Evolutionary conservation across 2,113 vertebrate species (phyloP), one percentile per base, ranked within the genome.

Genomic region (Lophochroa leadbeateri): DNA sequence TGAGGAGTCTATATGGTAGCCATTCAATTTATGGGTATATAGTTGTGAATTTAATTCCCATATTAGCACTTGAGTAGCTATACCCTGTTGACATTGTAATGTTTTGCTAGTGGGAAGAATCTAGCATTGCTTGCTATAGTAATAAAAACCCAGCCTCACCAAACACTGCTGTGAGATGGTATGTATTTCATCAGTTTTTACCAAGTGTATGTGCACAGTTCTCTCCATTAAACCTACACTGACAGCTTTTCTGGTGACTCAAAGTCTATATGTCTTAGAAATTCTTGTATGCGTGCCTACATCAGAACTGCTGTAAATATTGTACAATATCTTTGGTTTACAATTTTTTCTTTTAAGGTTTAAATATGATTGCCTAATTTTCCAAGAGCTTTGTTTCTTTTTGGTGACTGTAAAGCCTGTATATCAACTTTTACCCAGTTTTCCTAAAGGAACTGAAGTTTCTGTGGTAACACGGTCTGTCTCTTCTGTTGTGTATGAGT

Each of bases 31-130:
- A 58, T 82, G 65, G 68, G 75, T 71, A 37, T 39, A 61, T 17
- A 93, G 68, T 74, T 58, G 64, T 92, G 67, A 86, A 53, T 49
- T 67, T 64, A 50, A 50, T 78, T 89, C 71, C 80, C 39, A 24
- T 37, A 24, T 14, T 80, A 80, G 53, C 81, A 92, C 75, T 69
- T 70, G 63, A 83, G 33, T 81, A 82, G 19, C 69, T 79, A 50
- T 85, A 74, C 68, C 50, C 68, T 18, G 20, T 29, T 78, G 82
- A 75, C 47, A 21, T 52, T 1, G 12, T 94, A 83, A 88, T 75
- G 47, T 52, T 94, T 58, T 84, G 78, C 53, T 83, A 33, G 64
- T 94, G 93, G 94, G 88, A 97, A 97, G 77, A 92, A 65, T 50
- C 68, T 61, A 58, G 2, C 29, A 15, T 21, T 93, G 61, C 41